These are phyloP conservation scores for Pristionchus pacificus DNA, from an alignment of 1,140 invertebrate genomes.

Conservation along the genomic window DNA sequence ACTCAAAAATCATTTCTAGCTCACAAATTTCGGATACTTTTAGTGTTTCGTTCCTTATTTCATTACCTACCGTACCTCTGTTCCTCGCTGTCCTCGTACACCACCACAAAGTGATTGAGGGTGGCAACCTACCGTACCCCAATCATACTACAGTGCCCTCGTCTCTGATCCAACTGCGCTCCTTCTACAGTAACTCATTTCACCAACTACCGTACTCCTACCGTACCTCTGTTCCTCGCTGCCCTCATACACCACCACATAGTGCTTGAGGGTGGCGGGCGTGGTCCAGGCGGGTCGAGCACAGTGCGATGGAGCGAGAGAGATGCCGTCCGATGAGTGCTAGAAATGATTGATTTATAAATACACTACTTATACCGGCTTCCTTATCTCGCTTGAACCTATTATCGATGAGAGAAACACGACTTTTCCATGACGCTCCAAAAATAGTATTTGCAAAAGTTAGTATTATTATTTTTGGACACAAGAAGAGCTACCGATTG, in stretches of 20 bases:
- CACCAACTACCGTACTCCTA: neutral
- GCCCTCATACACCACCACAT: conserved; percentile 25
- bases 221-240: neutral
- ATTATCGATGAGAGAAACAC: no score
- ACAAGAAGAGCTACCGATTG: no score
- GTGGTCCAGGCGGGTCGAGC: conserved; percentile 22
- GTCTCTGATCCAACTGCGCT: neutral
- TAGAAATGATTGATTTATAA: no score
- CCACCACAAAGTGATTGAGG: conserved; percentile 26
- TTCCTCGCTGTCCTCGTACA: conserved; percentile 13
- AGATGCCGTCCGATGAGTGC: neutral
- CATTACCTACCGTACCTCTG: neutral
- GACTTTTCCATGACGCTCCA: no score
- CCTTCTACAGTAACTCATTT: neutral
- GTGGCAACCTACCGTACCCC: conserved; percentile 9
- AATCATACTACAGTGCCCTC: conserved; percentile 7
- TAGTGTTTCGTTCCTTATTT: neutral
- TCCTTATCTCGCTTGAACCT: no score
- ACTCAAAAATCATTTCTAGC: no score
- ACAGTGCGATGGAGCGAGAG: conserved; percentile 18
- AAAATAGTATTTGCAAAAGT: no score
- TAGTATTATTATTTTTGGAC: no score
- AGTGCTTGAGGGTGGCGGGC: conserved; percentile 26
- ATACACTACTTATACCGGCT: no score
- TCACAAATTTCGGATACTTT: neutral